phyloP scores from a whole-genome alignment of 1,140 invertebrate species.

The Cotesia glomerata region DNA sequence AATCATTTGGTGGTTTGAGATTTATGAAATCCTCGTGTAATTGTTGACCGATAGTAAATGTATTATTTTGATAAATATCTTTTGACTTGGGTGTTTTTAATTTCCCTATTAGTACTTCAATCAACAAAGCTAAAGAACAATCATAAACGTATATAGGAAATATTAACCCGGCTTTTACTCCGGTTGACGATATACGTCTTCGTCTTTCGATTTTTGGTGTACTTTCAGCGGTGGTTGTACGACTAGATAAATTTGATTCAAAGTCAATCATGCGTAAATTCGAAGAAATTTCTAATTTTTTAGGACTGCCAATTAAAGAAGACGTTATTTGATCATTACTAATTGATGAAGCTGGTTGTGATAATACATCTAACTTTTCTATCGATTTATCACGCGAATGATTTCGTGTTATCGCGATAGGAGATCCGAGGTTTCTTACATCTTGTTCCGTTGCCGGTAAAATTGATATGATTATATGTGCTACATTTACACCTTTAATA shows the following conservation, averaged over 20 bases:
- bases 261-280: slow-evolving; percentile 20
- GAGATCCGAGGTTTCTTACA: slow-evolving; percentile 60
- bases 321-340: slow-evolving; percentile 10
- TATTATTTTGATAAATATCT: slow-evolving; percentile 65
- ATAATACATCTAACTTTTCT: slow-evolving; percentile 4
- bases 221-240: slow-evolving; percentile 34
- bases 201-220: slow-evolving; percentile 34
- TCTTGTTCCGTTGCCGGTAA: slow-evolving; percentile 70
- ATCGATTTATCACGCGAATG: slow-evolving; percentile 11
- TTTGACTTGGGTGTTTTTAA: slow-evolving; percentile 53
- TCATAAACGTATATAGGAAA: slow-evolving; percentile 77
- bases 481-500: slow-evolving; percentile 69
- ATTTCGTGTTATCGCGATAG: slow-evolving; percentile 15
- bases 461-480: slow-evolving; percentile 74
- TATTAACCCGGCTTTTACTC: slow-evolving; percentile 49
- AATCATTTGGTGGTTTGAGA: slow-evolving; percentile 56
- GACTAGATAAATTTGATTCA: slow-evolving; percentile 41
- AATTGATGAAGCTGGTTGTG: not conserved
- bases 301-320: slow-evolving; percentile 20
- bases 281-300: slow-evolving; percentile 19
- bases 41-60: slow-evolving; percentile 58
- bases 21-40: slow-evolving; percentile 53
- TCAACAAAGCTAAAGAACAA: slow-evolving; percentile 68
- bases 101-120: slow-evolving; percentile 67
- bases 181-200: slow-evolving; percentile 31